Percentiles rank a stretch among this genome's conserved stretches.
Evolutionary conservation across 2,888 invertebrate species (phyloP).

Genomic region (Charanyca ferruginea): DNA sequence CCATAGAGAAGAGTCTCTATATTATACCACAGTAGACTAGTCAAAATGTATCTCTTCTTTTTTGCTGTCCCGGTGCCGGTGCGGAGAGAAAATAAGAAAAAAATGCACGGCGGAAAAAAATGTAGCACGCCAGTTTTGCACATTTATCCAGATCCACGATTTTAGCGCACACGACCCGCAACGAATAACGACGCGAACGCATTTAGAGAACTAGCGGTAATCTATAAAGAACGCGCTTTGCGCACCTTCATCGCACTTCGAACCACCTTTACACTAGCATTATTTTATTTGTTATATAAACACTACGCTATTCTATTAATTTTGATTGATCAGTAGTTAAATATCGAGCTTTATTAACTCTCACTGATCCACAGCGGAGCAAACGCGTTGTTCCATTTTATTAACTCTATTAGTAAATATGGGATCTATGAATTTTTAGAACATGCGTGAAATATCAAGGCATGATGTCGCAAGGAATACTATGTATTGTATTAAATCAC

Average conservation of each 20-base stretch:
- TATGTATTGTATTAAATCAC: background rate
- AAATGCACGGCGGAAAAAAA: conserved; percentile 59
- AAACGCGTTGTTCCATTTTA: too few species aligned
- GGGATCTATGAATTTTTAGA: background rate
- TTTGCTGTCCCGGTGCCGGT: conserved; percentile 35
- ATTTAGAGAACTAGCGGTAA: conserved; percentile 41
- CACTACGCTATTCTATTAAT: too few species aligned
- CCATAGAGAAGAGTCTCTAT: conserved; percentile 29
- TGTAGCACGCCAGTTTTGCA: conserved; percentile 53
- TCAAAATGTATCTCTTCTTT: conserved; percentile 53
- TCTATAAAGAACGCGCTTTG: conserved; percentile 26
- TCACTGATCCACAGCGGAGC: too few species aligned
- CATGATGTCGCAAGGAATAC: too few species aligned
- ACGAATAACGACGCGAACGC: conserved; percentile 54
- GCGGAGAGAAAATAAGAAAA: too few species aligned
- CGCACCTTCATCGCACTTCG: conserved; percentile 25
- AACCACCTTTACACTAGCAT: conserved; percentile 3
- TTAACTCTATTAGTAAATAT: background rate
- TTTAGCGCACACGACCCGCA: conserved; percentile 42
- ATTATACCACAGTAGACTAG: conserved; percentile 42
- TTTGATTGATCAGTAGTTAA: too few species aligned
- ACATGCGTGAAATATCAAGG: too few species aligned
- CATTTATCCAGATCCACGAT: conserved; percentile 59
- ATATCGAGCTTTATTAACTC: background rate
- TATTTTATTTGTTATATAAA: background rate